phyloP scores from a whole-genome alignment of 2,797 vertebrate genomes.

The Mastacembelus armatus region DNA sequence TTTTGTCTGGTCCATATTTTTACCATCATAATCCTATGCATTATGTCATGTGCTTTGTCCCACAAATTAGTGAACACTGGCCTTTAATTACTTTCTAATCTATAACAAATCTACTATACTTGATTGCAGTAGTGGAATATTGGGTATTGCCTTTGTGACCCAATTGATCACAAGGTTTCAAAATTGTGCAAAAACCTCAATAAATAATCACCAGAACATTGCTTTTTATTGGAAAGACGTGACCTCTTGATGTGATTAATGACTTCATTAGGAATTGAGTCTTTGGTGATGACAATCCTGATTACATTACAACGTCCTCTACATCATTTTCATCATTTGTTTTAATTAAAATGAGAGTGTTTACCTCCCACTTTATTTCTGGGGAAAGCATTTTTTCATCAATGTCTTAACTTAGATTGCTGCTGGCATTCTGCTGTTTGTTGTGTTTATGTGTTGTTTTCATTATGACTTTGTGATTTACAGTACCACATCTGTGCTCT shows the following conservation, averaged over 20 bases:
- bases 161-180: conserved; percentile 57
- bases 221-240: conserved; percentile 34
- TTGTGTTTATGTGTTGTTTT: not conserved
- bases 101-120: conserved; percentile 64
- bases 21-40: conserved; percentile 33
- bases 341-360: conserved; percentile 37
- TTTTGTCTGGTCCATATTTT: conserved; percentile 29
- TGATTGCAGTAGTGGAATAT: conserved; percentile 67
- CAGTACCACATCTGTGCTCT: not conserved
- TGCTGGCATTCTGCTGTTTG: not conserved
- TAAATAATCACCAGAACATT: conserved; percentile 52
- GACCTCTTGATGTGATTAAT: conserved; percentile 59
- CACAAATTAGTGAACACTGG: conserved; percentile 67
- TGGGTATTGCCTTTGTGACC: conserved; percentile 57
- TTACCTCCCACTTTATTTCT: conserved; percentile 10
- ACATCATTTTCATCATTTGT: conserved; percentile 24
- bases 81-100: conserved; percentile 72
- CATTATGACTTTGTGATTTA: conserved; percentile 25
- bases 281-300: conserved; percentile 28
- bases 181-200: conserved; percentile 51
- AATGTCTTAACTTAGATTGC: conserved; percentile 10
- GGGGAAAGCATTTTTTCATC: conserved; percentile 5
- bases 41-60: conserved; percentile 5
- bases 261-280: conserved; percentile 42
- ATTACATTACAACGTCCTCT: conserved; percentile 23